A percentile compares a stretch with the other conserved stretches of the same genome.
phyloP scores from a whole-genome alignment of 2,797 vertebrate species.

The Pantherophis alleghaniensis region DNA sequence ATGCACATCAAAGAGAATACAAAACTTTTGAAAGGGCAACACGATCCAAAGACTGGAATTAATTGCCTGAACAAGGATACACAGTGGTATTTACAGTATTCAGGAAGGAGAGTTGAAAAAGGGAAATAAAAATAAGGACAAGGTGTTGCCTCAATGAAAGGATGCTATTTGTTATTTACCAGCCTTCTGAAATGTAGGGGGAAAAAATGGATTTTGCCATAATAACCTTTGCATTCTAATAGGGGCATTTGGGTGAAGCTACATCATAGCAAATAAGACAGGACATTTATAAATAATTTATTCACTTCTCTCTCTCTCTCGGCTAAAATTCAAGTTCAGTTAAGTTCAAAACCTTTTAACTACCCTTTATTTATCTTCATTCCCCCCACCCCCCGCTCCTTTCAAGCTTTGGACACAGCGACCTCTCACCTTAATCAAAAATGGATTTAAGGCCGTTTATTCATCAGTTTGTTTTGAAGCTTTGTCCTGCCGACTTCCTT shows the following conservation, averaged over 20 bases:
- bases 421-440: background rate
- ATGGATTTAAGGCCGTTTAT: background rate
- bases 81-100: background rate
- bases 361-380: slow-evolving; percentile 3
- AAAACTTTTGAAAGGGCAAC: slow-evolving; percentile 5
- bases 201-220: slow-evolving; percentile 57
- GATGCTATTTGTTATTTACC: slow-evolving; percentile 58
- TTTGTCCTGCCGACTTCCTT: background rate
- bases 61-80: slow-evolving; percentile 22
- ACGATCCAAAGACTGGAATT: slow-evolving; percentile 4
- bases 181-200: slow-evolving; percentile 44
- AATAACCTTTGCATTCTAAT: slow-evolving; percentile 61
- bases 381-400: accelerated
- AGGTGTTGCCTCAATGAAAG: slow-evolving; percentile 42
- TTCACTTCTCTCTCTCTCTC: slow-evolving; percentile 24
- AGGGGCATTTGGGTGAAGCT: slow-evolving; percentile 44
- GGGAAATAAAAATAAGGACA: slow-evolving; percentile 32
- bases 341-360: slow-evolving; percentile 6
- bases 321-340: slow-evolving; percentile 10
- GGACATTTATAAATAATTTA: slow-evolving; percentile 37
- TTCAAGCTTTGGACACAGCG: background rate
- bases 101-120: background rate
- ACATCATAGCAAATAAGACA: background rate
- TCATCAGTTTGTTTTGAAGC: background rate
- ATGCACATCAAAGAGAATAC: background rate